phyloP scores from a whole-genome alignment of 1,140 invertebrate genomes.

The Zaprionus vittiger region DNA sequence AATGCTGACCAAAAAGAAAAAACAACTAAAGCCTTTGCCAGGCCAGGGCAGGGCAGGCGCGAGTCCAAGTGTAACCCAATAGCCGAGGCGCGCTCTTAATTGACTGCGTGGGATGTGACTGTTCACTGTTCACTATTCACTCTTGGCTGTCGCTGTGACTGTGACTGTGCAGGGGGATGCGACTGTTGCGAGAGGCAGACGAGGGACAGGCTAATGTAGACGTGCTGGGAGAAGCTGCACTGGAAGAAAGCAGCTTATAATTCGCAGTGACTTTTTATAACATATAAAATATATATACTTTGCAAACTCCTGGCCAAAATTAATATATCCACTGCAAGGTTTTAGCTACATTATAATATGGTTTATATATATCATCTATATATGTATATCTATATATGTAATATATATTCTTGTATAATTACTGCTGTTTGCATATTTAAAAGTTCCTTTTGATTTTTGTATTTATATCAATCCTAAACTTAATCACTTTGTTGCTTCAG shows the following conservation, averaged over 20 bases:
- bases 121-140: slow-evolving; percentile 6
- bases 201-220: background rate
- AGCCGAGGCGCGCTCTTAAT: slow-evolving; percentile 76
- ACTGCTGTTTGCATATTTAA: too few species aligned
- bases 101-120: slow-evolving; percentile 71
- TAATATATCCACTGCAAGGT: too few species aligned
- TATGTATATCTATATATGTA: too few species aligned
- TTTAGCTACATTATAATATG: too few species aligned
- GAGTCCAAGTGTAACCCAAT: slow-evolving; percentile 79
- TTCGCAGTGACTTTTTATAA: background rate
- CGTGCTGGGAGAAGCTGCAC: slow-evolving; percentile 19
- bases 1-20: slow-evolving; percentile 73
- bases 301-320: too few species aligned
- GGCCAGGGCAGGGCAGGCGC: slow-evolving; percentile 18
- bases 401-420: too few species aligned
- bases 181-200: background rate
- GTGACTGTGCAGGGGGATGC: slow-evolving; percentile 7
- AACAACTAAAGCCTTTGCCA: slow-evolving; percentile 9
- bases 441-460: too few species aligned
- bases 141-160: slow-evolving; percentile 38
- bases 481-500: too few species aligned
- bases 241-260: slow-evolving; percentile 3
- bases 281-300: background rate
- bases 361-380: too few species aligned
- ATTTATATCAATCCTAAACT: too few species aligned